These are phyloP conservation scores for Arnoldichthys spilopterus DNA, from an alignment of 2,797 vertebrate genomes.

Conservation along the genomic window DNA sequence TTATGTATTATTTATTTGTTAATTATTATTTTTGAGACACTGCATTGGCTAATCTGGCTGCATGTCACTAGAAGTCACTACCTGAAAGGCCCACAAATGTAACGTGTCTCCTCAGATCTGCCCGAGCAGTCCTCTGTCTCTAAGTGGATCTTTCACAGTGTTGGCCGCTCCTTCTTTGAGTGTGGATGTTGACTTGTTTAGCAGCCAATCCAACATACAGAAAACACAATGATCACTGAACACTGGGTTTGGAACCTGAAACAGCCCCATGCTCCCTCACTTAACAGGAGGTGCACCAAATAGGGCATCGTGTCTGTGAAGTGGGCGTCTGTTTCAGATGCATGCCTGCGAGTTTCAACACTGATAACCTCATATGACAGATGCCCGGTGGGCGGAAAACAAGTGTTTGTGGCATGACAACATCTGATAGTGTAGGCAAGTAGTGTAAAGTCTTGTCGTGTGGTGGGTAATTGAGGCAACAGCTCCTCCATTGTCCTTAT, in stretches of 20 bases:
- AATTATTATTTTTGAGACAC: background rate
- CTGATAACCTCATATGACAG: conserved; percentile 47
- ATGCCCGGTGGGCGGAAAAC: conserved; percentile 33
- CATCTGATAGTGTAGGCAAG: conserved; percentile 32
- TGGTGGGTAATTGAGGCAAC: conserved; percentile 20
- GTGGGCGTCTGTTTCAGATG: conserved; percentile 29
- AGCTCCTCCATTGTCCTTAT: conserved; percentile 12
- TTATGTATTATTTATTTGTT: background rate
- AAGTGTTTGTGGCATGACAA: conserved; percentile 18
- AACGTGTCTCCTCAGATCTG: background rate
- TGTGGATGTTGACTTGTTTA: background rate
- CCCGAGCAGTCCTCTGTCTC: background rate
- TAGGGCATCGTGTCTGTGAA: conserved; percentile 20
- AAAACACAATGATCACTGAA: background rate
- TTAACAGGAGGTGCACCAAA: conserved; percentile 21
- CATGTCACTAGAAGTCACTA: background rate
- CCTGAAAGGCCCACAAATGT: background rate
- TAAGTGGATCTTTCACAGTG: background rate
- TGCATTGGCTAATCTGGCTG: background rate
- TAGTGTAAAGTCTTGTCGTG: conserved; percentile 34
- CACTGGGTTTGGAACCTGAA: background rate
- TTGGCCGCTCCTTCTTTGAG: background rate
- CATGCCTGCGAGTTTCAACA: conserved; percentile 28
- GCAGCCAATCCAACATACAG: background rate
- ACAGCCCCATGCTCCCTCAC: background rate